Base-by-base conservation (phyloP, 2,888 invertebrate species). In the Agrilus biguttatus region DNA sequence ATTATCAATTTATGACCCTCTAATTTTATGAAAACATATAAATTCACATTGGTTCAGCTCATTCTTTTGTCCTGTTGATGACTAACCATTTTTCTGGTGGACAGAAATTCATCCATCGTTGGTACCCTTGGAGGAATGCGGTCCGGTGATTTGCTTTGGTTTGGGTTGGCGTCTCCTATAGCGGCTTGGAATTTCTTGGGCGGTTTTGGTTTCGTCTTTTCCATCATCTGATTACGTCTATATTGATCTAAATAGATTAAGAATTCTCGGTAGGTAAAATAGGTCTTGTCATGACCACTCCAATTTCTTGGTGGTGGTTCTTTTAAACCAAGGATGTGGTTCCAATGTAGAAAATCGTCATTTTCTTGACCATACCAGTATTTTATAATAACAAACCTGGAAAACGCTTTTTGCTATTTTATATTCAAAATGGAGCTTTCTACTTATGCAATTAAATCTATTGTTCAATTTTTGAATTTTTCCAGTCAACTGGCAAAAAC, bases 271-370 rank as follows among this genome's bases (percentile, higher is more conserved):
- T 80, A 82, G 1, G 80, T 80, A 43, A 77, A 77, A 58, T 81
- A 81, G 47, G 77, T 77, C 74, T 79, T 70, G 63, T 79, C 77
- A 58, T 67, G 63, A 6, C 73, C 73, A 33, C 69, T 78, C 84
- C 84, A 85, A 57, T 81, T 83, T 51, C 86, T 72, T 46, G 78
- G 76, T n/a, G 76, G 72, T 0, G 85, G 85, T 51, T 82, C 78
- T 8, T 71, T 68, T 21, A 83, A 68, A 10, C 80, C 78, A 14
- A 82, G 68, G 1, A 79, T 71, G 46, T 79, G 76, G 48, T 83
- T 77, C 75, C 82, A 81, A 50, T 78, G 77, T 54, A 77, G 72
- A 51, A 82, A 83, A 58, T 80, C 82, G 54, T 80, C 77, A 1
- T 77, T 75, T 58, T 80, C 78, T 57, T 78, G 75, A 1, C 78